Conservation (phyloP, 2,888 invertebrate species). For the Ormyrus nitidulus region DNA sequence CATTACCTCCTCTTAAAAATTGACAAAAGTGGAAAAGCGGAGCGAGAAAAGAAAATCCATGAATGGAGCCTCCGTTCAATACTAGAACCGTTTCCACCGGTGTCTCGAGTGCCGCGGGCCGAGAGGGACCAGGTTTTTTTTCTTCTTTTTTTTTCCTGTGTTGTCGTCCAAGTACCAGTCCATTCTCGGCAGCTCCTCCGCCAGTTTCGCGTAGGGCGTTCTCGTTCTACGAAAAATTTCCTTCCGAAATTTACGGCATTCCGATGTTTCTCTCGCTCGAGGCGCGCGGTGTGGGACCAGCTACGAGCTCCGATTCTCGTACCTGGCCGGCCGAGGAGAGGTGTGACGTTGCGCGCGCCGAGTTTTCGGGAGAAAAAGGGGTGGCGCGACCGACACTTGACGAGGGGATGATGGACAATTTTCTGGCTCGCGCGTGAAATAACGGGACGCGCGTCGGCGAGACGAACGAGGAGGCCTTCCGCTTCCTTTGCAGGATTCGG, state of each 20-base stretch:
- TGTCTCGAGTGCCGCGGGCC: not conserved
- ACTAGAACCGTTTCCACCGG: slow-evolving; percentile 57
- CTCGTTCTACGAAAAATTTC: slow-evolving; percentile 54
- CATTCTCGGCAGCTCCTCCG: slow-evolving; percentile 26
- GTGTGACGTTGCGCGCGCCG: not conserved
- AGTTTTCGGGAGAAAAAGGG: slow-evolving; percentile 26
- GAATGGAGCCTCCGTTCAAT: slow-evolving; percentile 62
- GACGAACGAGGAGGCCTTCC: not conserved
- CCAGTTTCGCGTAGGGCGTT: slow-evolving; percentile 31
- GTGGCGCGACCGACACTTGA: slow-evolving; percentile 21
- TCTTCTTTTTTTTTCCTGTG: slow-evolving; percentile 4
- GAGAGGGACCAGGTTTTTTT: not conserved
- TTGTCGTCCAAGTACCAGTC: slow-evolving; percentile 44
- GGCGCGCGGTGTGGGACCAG: slow-evolving; percentile 63
- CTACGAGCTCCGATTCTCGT: slow-evolving; percentile 34
- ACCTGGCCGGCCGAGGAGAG: slow-evolving; percentile 24
- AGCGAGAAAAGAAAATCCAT: slow-evolving; percentile 42
- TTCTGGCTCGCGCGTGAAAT: slow-evolving; percentile 14
- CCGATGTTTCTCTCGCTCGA: slow-evolving; percentile 59
- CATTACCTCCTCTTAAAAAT: no score
- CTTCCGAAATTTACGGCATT: slow-evolving; percentile 66
- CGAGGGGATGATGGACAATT: slow-evolving; percentile 48
- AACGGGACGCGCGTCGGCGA: slow-evolving; percentile 13
- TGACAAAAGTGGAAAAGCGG: no score
- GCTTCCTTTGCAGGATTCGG: not conserved